Base-by-base conservation (phyloP, 2,888 invertebrate species). In the Scrobipalpa costella region DNA sequence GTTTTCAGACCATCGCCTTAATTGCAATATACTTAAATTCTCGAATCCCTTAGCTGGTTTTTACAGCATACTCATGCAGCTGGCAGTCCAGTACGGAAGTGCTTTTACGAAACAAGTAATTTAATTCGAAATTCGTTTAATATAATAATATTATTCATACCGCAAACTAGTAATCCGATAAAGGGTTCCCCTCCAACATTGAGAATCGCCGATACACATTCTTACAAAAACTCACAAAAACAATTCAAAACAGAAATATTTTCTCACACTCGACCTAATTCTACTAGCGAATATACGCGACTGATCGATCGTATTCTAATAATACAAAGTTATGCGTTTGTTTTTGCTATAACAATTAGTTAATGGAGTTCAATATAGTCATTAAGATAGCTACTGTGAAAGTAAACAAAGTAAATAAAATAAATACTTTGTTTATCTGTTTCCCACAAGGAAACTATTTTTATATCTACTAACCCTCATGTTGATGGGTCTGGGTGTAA, bases 321-420 rank as follows among this genome's bases (percentile, higher is more conserved):
- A 55, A 55, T 34, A 34, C 7, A 33, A 55, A 34, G 15, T 55
- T 55, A 55, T 55, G 55, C 15, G 34, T 27, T 34, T 55, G 55
- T 55, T 55, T 55, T 44, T 33, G 7, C 27, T 55, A 34, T 55
- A 34, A 34, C n/a, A 27, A 34, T 55, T 55, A 55, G 55, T 34
- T 55, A 55, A 55, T 27, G 27, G 34, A 9, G 55, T 55, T 34
- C 55, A 55, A 55, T 55, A 34, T n/a, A 55, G 34, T 34, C 15
- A 34, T 55, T 55, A 15, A 55, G 55, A 55, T 55, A 55, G 7
- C 33, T 34, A 11, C 27, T 33, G 55, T 15, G 13, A 52, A 33
- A n/a, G 7, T 50, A 50, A 19, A 34, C 55, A 55, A 34, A 38
- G 52, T 62, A 62, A 62, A 62, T 40, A 62, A 27, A 27, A 17